Evolutionary conservation across 2,797 vertebrate species (phyloP).

Genomic region (Sciaenops ocellatus): DNA sequence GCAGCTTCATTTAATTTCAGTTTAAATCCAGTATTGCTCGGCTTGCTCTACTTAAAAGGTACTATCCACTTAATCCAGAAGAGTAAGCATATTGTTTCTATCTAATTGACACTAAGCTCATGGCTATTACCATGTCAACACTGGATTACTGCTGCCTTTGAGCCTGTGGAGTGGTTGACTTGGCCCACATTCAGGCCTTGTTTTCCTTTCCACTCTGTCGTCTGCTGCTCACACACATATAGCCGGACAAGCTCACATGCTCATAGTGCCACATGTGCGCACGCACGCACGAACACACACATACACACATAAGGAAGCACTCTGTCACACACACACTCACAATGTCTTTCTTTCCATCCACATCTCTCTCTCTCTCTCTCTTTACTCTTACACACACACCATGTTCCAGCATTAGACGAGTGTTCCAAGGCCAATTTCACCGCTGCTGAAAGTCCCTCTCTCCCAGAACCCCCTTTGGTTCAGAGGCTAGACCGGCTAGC

Average conservation of each 20-base stretch:
- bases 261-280: slow-evolving; percentile 72
- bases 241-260: slow-evolving; percentile 58
- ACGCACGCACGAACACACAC: background rate
- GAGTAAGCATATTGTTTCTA: slow-evolving; percentile 85
- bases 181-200: slow-evolving; percentile 83
- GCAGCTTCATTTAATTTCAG: slow-evolving; percentile 54
- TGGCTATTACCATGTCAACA: slow-evolving; percentile 86
- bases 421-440: slow-evolving; percentile 78
- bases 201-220: slow-evolving; percentile 84
- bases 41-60: slow-evolving; percentile 75
- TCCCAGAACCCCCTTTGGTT: slow-evolving; percentile 79
- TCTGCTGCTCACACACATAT: slow-evolving; percentile 75
- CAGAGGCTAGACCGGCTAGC: slow-evolving; percentile 75
- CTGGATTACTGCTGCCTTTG: slow-evolving; percentile 86
- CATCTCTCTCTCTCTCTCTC: slow-evolving; percentile 32
- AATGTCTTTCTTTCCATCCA: slow-evolving; percentile 64
- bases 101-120: slow-evolving; percentile 87
- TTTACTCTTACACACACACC: slow-evolving; percentile 38
- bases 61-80: slow-evolving; percentile 80
- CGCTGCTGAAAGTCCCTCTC: slow-evolving; percentile 65
- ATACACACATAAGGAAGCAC: slow-evolving; percentile 50
- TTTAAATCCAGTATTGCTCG: slow-evolving; percentile 39
- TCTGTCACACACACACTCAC: slow-evolving; percentile 31
- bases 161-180: slow-evolving; percentile 83
- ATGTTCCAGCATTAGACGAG: slow-evolving; percentile 74